Evolutionary conservation across 2,797 vertebrate species (phyloP).

Genomic region (Helostoma temminkii): DNA sequence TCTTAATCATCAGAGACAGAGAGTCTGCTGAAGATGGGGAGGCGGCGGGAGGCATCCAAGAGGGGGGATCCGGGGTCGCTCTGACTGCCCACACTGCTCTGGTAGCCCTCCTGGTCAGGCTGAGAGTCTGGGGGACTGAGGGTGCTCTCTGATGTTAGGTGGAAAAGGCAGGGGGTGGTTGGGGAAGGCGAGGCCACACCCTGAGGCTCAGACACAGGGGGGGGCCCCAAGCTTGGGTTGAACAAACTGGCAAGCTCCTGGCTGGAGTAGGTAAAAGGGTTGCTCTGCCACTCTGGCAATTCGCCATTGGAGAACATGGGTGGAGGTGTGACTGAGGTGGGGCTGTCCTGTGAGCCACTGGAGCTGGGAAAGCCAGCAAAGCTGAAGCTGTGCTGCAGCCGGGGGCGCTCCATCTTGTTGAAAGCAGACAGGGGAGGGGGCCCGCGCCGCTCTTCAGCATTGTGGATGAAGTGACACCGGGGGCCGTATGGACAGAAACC

Average conservation of each 20-base stretch:
- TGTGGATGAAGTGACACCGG: conserved; percentile 90
- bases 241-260: conserved; percentile 89
- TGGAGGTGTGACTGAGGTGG: conserved; percentile 89
- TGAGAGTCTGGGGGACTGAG: conserved; percentile 89
- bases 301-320: conserved; percentile 85
- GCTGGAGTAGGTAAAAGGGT: conserved; percentile 87
- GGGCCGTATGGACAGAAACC: conserved; percentile 88
- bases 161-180: conserved; percentile 83
- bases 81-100: conserved; percentile 90
- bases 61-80: conserved; percentile 91
- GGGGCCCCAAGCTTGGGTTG: conserved; percentile 81
- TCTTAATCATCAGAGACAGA: conserved; percentile 89
- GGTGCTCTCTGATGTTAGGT: conserved; percentile 86
- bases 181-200: conserved; percentile 62
- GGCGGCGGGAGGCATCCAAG: conserved; percentile 89
- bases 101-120: conserved; percentile 91
- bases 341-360: conserved; percentile 86
- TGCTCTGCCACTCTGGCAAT: conserved; percentile 85
- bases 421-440: conserved; percentile 76
- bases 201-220: conserved; percentile 46
- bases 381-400: conserved; percentile 92
- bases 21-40: conserved; percentile 94
- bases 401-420: conserved; percentile 82
- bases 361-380: conserved; percentile 89
- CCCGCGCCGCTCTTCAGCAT: conserved; percentile 86